Base-by-base conservation (phyloP, 2,113 vertebrate species). In the Gasterosteus nipponicus region DNA sequence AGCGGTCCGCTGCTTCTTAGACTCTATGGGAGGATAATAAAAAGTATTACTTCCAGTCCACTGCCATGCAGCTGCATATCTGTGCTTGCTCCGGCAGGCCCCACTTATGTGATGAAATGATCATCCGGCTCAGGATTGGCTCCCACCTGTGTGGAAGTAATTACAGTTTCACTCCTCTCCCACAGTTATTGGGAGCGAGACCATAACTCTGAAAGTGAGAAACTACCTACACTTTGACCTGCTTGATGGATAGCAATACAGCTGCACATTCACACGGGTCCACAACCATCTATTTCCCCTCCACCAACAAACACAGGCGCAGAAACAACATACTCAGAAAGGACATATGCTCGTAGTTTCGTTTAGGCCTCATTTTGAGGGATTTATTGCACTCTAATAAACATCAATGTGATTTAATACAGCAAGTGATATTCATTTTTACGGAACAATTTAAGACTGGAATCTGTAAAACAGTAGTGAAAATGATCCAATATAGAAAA, bases 401-500 rank as follows among this genome's bases (percentile, higher is more conserved):
- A 85, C 88, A 92, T 92, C 90, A 92, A 92, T 92, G 86, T 92
- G 90, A 93, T 92, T 91, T 85, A 82, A 86, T 82, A 88, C 85
- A 92, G 80, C n/a, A 62, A 63, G 59, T 66, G 11, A 59, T 22
- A 58, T 70, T 49, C 8, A 22, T 77, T 84, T 83, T 82, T 81
- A 85, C 66, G 77, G 22, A 81, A 76, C 38, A 81, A 78, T 87
- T 82, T 75, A 84, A 84, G 82, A 87, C 84, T 82, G 46, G 70
- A 88, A 89, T 89, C 87, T 81, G 56, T 81, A 61, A 73, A 86
- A 86, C 35, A 80, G 75, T 4, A 2, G 10, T 69, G 75, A 85
- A 74, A 88, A 78, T 73, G 59, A 89, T 86, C 87, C 10, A 61
- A 33, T 58, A 75, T 77, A 85, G 79, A 80, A 87, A 91, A 87